Evolutionary conservation across 1,140 invertebrate species (phyloP).

Genomic region (Drosophila arawakana): DNA sequence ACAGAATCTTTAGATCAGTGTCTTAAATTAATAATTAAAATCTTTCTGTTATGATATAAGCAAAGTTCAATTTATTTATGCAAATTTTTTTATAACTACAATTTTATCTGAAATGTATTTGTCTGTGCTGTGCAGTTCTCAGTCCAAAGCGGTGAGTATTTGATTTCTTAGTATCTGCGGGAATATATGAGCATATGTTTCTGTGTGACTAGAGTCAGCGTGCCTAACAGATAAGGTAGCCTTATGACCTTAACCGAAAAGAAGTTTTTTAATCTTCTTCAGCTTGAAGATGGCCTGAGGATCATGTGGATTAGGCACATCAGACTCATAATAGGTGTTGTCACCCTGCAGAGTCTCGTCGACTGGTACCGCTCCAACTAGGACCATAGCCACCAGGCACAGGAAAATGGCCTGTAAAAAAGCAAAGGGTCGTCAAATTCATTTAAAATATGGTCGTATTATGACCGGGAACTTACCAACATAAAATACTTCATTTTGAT

Average conservation of each 20-base stretch:
- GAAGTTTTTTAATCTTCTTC: conserved; percentile 80
- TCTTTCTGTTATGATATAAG: too few species aligned
- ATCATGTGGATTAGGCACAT: conserved; percentile 70
- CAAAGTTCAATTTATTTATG: background rate
- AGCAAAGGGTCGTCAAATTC: background rate
- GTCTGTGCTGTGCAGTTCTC: conserved; percentile 10
- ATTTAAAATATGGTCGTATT: background rate
- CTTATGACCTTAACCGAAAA: conserved; percentile 60
- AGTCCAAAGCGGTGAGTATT: conserved; percentile 18
- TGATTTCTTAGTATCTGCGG: conserved; percentile 25
- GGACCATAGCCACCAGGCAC: conserved; percentile 60
- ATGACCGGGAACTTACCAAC: conserved; percentile 59
- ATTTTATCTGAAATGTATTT: conserved; percentile 1
- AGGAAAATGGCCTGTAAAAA: conserved; percentile 66
- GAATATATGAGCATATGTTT: background rate
- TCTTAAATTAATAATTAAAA: too few species aligned
- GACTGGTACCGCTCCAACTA: conserved; percentile 71
- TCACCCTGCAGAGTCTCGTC: conserved; percentile 76
- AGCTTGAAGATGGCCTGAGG: conserved; percentile 78
- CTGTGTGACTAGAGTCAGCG: conserved; percentile 56
- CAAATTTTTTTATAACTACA: background rate
- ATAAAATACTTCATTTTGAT: conserved; percentile 70
- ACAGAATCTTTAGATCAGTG: too few species aligned
- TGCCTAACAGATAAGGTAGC: background rate
- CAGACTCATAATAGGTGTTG: conserved; percentile 62